phyloP scores from a whole-genome alignment of 2,113 vertebrate species.

The Stegostoma tigrinum region DNA sequence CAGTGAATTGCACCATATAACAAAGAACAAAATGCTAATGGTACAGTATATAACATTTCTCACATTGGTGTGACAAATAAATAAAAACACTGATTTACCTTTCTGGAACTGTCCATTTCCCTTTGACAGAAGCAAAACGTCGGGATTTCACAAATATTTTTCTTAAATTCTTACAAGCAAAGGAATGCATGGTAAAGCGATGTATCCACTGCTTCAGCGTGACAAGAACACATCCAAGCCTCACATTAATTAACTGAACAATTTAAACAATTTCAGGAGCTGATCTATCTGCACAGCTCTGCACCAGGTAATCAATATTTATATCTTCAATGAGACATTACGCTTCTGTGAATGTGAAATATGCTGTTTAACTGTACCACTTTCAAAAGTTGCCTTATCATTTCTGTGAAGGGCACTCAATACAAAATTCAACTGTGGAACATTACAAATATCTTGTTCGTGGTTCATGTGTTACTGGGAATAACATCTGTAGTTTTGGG shows the following conservation, averaged over 20 bases:
- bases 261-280: conserved; percentile 29
- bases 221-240: neutral
- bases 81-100: conserved; percentile 8
- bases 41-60: too few relatives aligned
- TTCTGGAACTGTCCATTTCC: neutral
- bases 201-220: neutral
- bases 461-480: too few relatives aligned
- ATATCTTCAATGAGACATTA: neutral
- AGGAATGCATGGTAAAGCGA: neutral
- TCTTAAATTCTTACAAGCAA: conserved; percentile 1
- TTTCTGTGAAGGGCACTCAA: neutral
- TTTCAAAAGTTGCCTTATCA: neutral
- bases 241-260: conserved; percentile 6
- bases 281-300: neutral
- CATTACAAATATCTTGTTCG: too few relatives aligned
- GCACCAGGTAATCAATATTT: conserved; percentile 16
- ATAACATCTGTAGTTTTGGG: too few relatives aligned
- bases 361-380: neutral
- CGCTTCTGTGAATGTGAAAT: neutral
- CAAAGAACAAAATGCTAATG: neutral
- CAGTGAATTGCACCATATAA: neutral
- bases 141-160: conserved; percentile 29
- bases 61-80: neutral
- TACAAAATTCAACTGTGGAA: neutral
- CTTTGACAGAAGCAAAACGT: neutral